Percentiles rank a stretch among this genome's conserved stretches.
Conservation (phyloP, 2,113 vertebrate genomes). For the Pao palembangensis region DNA sequence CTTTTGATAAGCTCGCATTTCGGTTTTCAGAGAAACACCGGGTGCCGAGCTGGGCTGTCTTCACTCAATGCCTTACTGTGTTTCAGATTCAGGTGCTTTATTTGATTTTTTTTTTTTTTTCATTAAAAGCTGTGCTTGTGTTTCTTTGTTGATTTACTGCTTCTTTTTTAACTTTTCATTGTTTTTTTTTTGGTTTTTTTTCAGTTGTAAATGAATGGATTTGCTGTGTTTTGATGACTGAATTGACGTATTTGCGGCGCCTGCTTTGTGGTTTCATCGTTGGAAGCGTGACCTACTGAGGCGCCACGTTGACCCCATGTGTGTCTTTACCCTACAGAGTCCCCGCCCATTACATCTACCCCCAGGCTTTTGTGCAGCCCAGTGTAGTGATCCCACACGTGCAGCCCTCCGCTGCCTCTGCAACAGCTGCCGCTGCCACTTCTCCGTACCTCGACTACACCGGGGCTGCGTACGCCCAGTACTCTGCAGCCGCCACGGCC, state of each 20-base stretch:
- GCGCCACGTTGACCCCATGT: slow-evolving; percentile 38
- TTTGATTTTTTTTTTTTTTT: background rate
- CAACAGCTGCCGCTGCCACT: slow-evolving; percentile 77
- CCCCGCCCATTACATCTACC: slow-evolving; percentile 94
- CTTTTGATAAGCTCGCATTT: slow-evolving; percentile 65
- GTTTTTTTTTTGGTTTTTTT: no score
- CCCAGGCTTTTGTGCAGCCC: slow-evolving; percentile 93
- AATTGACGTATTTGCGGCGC: slow-evolving; percentile 67
- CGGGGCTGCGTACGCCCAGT: slow-evolving; percentile 89
- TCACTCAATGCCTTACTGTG: slow-evolving; percentile 53
- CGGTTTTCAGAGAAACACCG: slow-evolving; percentile 39
- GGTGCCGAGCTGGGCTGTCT: slow-evolving; percentile 62
- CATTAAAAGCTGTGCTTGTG: slow-evolving; percentile 63
- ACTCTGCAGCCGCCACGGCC: slow-evolving; percentile 81
- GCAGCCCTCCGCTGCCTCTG: slow-evolving; percentile 80
- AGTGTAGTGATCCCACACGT: slow-evolving; percentile 92
- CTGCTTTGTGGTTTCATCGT: slow-evolving; percentile 53
- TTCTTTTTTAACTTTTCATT: slow-evolving; percentile 63
- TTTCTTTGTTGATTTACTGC: slow-evolving; percentile 66
- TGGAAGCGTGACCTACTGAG: slow-evolving; percentile 1
- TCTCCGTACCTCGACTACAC: slow-evolving; percentile 94
- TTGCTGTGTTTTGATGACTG: slow-evolving; percentile 74
- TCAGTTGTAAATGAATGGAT: slow-evolving; percentile 70
- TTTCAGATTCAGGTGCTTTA: slow-evolving; percentile 58
- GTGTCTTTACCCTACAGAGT: slow-evolving; percentile 81